A percentile compares a stretch with the other conserved stretches of the same genome.
phyloP scores from a whole-genome alignment of 92 coral and sea anemone species.

The Porites cylindrica region DNA sequence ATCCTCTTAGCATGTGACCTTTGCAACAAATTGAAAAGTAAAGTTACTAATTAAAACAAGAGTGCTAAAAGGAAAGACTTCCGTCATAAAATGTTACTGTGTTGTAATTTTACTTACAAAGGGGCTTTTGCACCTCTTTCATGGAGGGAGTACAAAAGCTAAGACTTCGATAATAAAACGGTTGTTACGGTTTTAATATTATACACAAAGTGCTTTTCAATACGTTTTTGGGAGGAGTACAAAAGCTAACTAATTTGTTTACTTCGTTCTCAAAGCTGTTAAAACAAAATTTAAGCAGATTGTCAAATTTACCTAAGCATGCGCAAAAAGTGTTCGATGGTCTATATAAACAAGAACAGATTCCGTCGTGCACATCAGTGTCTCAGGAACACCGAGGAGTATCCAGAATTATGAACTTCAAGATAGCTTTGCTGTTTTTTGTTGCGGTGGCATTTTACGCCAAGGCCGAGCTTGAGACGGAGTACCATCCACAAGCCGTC shows the following conservation, averaged over 20 bases:
- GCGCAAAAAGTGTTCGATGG: neutral
- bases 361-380: conserved; percentile 18
- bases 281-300: neutral
- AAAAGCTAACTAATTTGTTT: neutral
- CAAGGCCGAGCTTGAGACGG: neutral
- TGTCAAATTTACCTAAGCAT: neutral
- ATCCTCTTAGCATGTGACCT: too few relatives aligned
- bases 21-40: too few relatives aligned
- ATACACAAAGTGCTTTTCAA: neutral
- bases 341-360: conserved; percentile 16
- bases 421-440: conserved; percentile 35
- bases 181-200: neutral
- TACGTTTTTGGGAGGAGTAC: neutral
- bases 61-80: too few relatives aligned
- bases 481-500: conserved; percentile 42
- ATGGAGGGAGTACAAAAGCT: too few relatives aligned
- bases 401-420: conserved; percentile 22
- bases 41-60: too few relatives aligned
- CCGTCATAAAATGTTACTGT: too few relatives aligned
- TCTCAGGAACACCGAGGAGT: conserved; percentile 1
- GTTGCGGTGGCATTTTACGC: conserved; percentile 12
- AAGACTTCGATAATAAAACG: too few relatives aligned
- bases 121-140: too few relatives aligned
- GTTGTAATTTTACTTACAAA: too few relatives aligned
- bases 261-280: conserved; percentile 14